Evolutionary conservation across 2,888 invertebrate species (phyloP), one percentile per base, ranked within the genome.

Genomic region (Steinernema hermaphroditum): DNA sequence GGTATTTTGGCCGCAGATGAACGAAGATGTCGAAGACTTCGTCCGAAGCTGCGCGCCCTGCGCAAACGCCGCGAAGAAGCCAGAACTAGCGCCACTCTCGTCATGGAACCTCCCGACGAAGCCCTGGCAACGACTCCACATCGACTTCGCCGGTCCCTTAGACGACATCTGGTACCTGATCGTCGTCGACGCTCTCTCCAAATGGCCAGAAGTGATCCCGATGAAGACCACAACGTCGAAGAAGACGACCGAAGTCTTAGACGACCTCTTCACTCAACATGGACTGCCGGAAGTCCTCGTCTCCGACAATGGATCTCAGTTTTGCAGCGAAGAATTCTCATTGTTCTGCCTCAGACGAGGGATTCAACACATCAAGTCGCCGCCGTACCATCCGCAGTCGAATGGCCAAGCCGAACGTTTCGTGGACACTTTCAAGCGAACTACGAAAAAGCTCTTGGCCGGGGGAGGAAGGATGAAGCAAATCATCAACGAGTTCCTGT

Each of bases 71-170:
- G 76, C 77, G 12, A 78, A 75, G 34, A 68, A 49, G 0, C 83
- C 82, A 16, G 49, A 73, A 49, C 77, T 79, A 57, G 75, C 76
- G 19, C 74, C 76, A 1, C 75, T 85, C 0, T 77, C 79, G 49
- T 78, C 84, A n/a, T 86, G 86, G 86, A 73, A 78, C 27, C 76
- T 46, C 41, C 79, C 86, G 29, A 76, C 73, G 6, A 74, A 78
- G 70, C 82, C 84, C 14, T 87, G 86, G 86, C 80, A 87, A 72
- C 78, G 88, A 22, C 76, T 88, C 2, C 88, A 89, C 79, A 80
- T 87, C 19, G 88, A 89, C 78, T 88, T 87, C 81, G 87, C 88
- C 16, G 88, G 88, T 12, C 87, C 87, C 34, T 75, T 86, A 46
- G 54, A 81, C 6, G 83, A 80, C 12, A 73, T 73, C 9, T 83